Conservation (phyloP, 2,113 vertebrate species). For the Thamnophis sirtalis region DNA sequence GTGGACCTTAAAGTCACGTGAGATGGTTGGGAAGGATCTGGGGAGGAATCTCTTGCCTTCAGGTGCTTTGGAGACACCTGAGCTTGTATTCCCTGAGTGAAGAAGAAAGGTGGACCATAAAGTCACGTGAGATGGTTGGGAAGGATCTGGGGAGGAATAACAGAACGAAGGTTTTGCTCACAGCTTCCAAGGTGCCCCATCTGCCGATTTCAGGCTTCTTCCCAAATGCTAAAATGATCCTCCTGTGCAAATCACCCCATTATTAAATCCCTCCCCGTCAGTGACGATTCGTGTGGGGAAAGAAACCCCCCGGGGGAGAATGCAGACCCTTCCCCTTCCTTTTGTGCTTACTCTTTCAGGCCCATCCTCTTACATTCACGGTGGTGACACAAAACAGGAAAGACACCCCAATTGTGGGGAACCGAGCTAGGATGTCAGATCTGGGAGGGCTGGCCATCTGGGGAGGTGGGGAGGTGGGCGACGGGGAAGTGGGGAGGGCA, state of each 20-base stretch:
- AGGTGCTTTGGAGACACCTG: too few relatives aligned
- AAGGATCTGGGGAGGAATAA: conserved; percentile 4
- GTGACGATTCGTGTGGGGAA: conserved; percentile 24
- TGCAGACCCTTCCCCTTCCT: conserved; percentile 25
- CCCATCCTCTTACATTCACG: conserved; percentile 60
- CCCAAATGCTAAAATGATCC: conserved; percentile 31
- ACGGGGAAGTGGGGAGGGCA: conserved; percentile 30
- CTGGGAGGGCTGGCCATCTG: conserved; percentile 68
- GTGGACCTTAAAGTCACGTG: conserved; percentile 50
- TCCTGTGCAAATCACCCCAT: conserved; percentile 36
- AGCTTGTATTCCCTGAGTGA: not conserved
- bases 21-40: conserved; percentile 46
- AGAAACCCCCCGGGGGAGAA: not conserved
- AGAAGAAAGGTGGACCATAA: too few relatives aligned
- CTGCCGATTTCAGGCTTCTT: conserved; percentile 25
- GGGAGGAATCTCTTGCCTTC: not conserved
- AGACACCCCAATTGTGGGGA: conserved; percentile 65
- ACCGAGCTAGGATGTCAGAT: conserved; percentile 60
- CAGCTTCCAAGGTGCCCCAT: not conserved
- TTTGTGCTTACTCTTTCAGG: conserved; percentile 35
- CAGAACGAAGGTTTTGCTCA: conserved; percentile 13
- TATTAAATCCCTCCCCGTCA: conserved; percentile 40
- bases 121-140: too few relatives aligned
- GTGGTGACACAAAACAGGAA: conserved; percentile 60
- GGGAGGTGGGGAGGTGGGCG: conserved; percentile 56